phyloP scores from a whole-genome alignment of 2,797 vertebrate genomes.

The Sebastes cheni region DNA sequence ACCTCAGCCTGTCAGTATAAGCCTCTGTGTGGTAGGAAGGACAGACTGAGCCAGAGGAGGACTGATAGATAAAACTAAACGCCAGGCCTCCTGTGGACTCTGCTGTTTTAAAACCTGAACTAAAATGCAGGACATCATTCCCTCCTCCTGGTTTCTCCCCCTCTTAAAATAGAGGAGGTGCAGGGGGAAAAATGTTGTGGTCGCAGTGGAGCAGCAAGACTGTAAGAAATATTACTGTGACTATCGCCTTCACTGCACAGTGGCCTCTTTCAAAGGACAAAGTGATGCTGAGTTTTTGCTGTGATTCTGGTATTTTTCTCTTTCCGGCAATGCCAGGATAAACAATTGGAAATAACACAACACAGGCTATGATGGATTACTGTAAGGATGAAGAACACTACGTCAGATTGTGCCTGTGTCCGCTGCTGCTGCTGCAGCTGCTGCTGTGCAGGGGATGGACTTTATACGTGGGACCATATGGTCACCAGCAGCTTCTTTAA shows the following conservation, averaged over 20 bases:
- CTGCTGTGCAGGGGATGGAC: conserved; percentile 17
- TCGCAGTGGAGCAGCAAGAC: conserved; percentile 36
- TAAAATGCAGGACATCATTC: not conserved
- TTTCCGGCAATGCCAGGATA: conserved; percentile 67
- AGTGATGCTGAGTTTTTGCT: conserved; percentile 71
- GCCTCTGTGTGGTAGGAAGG: not conserved
- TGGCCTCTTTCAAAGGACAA: conserved; percentile 70
- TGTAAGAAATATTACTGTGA: conserved; percentile 43
- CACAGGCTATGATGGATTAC: conserved; percentile 76
- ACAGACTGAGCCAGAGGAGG: not conserved
- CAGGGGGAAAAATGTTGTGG: not conserved
- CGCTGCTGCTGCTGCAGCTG: conserved; percentile 27
- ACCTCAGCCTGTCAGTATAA: conserved; percentile 19
- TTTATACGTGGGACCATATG: not conserved
- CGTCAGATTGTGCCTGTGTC: conserved; percentile 53
- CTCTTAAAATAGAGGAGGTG: not conserved
- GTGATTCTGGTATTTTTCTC: conserved; percentile 71
- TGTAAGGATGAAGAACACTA: conserved; percentile 54
- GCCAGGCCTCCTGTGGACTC: not conserved
- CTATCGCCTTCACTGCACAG: conserved; percentile 51
- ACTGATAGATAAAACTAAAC: not conserved
- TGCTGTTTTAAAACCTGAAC: not conserved
- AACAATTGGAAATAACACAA: conserved; percentile 76
- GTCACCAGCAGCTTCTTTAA: conserved; percentile 17
- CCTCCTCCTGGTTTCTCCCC: not conserved